A percentile compares a stretch with the other conserved stretches of the same genome.
Conservation (phyloP, 2,888 invertebrate species). For the Argyresthia albistria region DNA sequence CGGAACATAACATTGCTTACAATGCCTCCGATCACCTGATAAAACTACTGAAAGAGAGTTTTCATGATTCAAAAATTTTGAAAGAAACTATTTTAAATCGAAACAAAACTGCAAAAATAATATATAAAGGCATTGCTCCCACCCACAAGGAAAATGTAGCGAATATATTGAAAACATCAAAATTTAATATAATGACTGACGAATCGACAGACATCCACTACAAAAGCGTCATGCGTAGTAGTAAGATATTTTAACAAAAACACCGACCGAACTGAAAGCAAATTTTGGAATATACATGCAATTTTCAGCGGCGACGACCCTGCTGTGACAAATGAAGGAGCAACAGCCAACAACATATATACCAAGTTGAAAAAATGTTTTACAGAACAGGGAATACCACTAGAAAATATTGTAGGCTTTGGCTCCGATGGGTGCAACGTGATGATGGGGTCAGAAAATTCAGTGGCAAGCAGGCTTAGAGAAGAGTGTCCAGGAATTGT, state of each 20-base stretch:
- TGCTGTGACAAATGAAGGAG: background rate
- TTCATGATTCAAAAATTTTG: background rate
- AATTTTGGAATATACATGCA: background rate
- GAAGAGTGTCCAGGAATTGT: conserved; percentile 9
- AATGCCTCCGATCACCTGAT: background rate
- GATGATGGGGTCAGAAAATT: conserved; percentile 12
- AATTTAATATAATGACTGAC: background rate
- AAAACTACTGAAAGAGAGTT: background rate
- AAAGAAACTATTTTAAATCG: background rate
- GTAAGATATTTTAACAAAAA: background rate
- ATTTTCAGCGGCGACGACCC: background rate
- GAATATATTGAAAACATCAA: background rate
- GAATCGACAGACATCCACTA: background rate
- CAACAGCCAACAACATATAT: background rate
- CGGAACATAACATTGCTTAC: background rate
- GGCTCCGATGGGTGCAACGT: conserved; percentile 12
- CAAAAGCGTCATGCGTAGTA: background rate
- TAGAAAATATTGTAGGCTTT: conserved; percentile 10
- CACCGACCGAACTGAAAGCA: background rate
- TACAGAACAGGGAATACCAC: background rate
- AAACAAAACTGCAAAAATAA: background rate
- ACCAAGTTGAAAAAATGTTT: background rate
- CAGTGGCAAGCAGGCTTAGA: conserved; percentile 8
- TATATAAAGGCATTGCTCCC: background rate
- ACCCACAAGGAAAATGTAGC: background rate